Conservation (phyloP, 2,113 vertebrate genomes). For the Podarcis raffonei region DNA sequence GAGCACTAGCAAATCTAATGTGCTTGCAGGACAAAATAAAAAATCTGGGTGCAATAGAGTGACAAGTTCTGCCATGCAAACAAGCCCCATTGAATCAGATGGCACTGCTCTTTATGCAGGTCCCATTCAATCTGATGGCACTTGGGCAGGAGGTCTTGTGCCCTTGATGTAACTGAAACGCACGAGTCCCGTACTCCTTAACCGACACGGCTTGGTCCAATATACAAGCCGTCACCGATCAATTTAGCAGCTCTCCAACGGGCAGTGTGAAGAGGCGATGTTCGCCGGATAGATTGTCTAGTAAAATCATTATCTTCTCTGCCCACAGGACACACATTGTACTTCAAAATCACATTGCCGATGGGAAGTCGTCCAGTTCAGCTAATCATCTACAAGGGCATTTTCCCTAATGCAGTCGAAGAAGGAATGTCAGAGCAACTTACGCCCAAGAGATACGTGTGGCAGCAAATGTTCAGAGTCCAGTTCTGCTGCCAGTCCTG, state of each 20-base stretch:
- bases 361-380: neutral
- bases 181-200: neutral
- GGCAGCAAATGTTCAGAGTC: neutral
- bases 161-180: neutral
- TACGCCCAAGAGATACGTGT: neutral
- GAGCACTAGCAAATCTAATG: neutral
- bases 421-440: neutral
- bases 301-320: constrained; percentile 7
- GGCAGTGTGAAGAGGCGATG: neutral
- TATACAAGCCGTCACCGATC: neutral
- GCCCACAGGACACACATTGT: neutral
- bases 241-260: neutral
- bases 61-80: neutral
- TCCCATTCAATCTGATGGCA: neutral
- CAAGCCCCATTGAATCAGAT: neutral
- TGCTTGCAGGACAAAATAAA: neutral
- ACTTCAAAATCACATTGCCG: constrained; percentile 11
- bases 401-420: neutral
- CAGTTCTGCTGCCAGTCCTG: neutral
- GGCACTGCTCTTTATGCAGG: neutral
- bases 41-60: neutral
- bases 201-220: neutral
- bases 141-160: neutral
- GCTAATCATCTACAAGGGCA: neutral
- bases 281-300: neutral